Evolutionary conservation across 2,113 vertebrate species (phyloP), one percentile per base, ranked within the genome.

Genomic region (Phalacrocorax pelagicus): DNA sequence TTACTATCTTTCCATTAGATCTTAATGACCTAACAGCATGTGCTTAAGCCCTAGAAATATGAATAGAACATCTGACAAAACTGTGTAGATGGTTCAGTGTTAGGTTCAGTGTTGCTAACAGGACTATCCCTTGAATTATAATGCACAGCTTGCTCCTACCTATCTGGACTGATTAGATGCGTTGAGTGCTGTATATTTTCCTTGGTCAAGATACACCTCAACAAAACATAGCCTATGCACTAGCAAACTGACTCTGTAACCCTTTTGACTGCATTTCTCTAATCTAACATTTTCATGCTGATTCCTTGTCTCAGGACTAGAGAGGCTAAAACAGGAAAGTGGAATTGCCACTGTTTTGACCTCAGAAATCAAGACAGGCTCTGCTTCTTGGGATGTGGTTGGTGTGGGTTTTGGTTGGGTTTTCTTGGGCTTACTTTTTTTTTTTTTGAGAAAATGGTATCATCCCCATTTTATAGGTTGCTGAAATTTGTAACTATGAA

Each of bases 141-240:
- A 54, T 10, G 10, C 11, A 46, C 5, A 17, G 12, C 8, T 90
- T 81, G 13, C 14, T 58, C 9, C 38, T 74, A 0, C 19, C 66
- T 80, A 49, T 29, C 29, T 47, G 17, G 18, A 15, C 23, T 71
- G 46, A 46, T 54, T 14, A 74, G 42, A 29, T 16, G 13, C 40
- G 26, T 47, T 77, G 21, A 55, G 38, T 38, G 26, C 26, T 74
- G 34, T 74, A 8, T 12, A 46, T 34, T 81, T 54, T 54, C 22
- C 29, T 55, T 44, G 24, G 9, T 44, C 34, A 84, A 65, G 30
- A n/a, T 26, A 42, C 15, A 70, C 13, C 42, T 80, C 58, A 81
- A 16, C 3, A 46, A 65, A 47, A 2, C 5, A 24, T 0, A 67
- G 19, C 3, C 13, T 22, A 34, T 1, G 7, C 1, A 11, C 29